Percentiles rank a stretch among this genome's conserved stretches.
These are phyloP conservation scores for Dynastes grantii DNA, from an alignment of 2,888 invertebrate species.

Conservation along the genomic window DNA sequence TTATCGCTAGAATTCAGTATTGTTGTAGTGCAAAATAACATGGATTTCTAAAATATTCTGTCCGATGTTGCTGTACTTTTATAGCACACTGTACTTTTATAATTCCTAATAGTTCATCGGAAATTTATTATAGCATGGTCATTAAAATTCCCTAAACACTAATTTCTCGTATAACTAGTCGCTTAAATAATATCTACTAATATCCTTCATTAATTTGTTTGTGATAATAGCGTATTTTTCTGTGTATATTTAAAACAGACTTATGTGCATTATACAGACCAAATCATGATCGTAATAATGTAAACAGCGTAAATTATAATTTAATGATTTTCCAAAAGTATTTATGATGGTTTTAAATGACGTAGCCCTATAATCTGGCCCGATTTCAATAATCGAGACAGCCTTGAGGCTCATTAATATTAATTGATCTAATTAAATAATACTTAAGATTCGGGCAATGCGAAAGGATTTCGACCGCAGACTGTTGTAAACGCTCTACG, in stretches of 20 bases:
- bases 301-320: slow-evolving; percentile 43
- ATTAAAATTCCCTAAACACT: slow-evolving; percentile 12
- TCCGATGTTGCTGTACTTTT: too few relatives aligned
- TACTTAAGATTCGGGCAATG: slow-evolving; percentile 40
- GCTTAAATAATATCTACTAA: slow-evolving; percentile 5
- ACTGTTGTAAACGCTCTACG: slow-evolving; percentile 28
- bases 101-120: too few relatives aligned
- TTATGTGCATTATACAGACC: neutral
- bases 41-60: too few relatives aligned
- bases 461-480: slow-evolving; percentile 34
- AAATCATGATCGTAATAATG: neutral
- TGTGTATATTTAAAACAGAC: neutral
- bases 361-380: slow-evolving; percentile 2
- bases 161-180: neutral
- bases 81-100: too few relatives aligned
- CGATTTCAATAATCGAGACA: slow-evolving; percentile 29
- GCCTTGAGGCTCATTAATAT: slow-evolving; percentile 44
- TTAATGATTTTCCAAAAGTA: slow-evolving; percentile 34
- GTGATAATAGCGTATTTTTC: slow-evolving; percentile 23
- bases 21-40: too few relatives aligned
- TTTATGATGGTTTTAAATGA: slow-evolving; percentile 13
- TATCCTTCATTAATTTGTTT: slow-evolving; percentile 23
- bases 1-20: too few relatives aligned
- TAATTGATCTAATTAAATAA: slow-evolving; percentile 47
- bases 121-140: neutral